These are phyloP conservation scores for Nesidiocoris tenuis DNA, from an alignment of 2,888 invertebrate species.

Conservation along the genomic window DNA sequence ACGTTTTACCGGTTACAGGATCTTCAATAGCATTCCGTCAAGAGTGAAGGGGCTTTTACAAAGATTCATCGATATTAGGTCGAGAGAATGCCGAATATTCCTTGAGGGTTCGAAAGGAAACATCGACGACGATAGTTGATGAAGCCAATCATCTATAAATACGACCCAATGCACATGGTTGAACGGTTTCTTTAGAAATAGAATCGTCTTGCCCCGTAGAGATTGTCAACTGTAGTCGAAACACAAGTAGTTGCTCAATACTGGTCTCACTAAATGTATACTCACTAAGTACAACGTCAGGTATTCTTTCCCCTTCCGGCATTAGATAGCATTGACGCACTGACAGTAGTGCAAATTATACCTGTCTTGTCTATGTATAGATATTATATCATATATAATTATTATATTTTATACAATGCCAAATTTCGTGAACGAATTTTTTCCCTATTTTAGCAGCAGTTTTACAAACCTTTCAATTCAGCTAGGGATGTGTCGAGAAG, in stretches of 20 bases:
- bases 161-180: constrained; percentile 18
- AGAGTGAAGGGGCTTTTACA: background rate
- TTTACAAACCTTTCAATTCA: no score
- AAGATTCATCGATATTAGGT: constrained; percentile 34
- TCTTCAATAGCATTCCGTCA: background rate
- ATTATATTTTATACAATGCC: no score
- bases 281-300: no score
- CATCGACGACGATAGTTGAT: background rate
- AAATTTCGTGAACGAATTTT: no score
- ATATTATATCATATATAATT: no score
- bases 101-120: constrained; percentile 14
- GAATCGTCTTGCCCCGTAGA: constrained; percentile 29
- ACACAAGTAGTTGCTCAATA: constrained; percentile 36
- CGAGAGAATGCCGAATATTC: constrained; percentile 36
- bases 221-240: constrained; percentile 36
- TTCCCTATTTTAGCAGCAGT: no score
- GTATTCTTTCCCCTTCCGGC: no score
- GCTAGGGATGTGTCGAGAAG: no score
- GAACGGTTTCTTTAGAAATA: constrained; percentile 22
- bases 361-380: no score
- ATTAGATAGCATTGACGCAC: no score
- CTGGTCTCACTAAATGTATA: constrained; percentile 10
- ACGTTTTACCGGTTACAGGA: no score
- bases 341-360: no score
- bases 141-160: constrained; percentile 41